Percentiles rank a stretch among this genome's conserved stretches.
phyloP scores from a whole-genome alignment of 2,113 vertebrate genomes.

The Aramus guarauna region DNA sequence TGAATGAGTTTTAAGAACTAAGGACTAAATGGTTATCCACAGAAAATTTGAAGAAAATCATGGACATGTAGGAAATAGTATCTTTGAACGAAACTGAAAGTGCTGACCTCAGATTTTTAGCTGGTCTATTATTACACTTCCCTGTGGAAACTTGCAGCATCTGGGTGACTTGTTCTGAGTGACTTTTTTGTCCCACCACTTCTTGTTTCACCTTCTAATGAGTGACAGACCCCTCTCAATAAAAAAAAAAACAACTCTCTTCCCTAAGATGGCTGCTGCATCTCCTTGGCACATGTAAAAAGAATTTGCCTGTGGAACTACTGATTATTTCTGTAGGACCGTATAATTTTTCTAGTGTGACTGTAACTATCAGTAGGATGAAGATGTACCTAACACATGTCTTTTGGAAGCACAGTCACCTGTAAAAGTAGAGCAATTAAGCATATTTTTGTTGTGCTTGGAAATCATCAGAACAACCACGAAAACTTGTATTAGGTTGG shows the following conservation, averaged over 20 bases:
- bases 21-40: background rate
- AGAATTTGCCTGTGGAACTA: background rate
- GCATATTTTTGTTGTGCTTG: background rate
- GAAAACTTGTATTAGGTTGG: background rate
- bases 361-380: background rate
- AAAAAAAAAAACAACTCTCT: background rate
- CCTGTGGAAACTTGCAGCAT: background rate
- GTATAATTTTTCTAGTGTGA: background rate
- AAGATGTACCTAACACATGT: background rate
- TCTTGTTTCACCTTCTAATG: background rate
- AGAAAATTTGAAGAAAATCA: constrained; percentile 1
- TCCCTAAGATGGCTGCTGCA: background rate
- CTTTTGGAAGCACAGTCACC: background rate
- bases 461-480: background rate
- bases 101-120: background rate
- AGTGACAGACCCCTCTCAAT: background rate
- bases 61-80: background rate
- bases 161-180: background rate
- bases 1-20: background rate
- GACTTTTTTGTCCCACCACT: background rate
- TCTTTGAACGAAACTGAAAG: background rate
- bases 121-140: background rate
- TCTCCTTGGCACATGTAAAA: background rate
- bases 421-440: background rate
- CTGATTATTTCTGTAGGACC: background rate